These are phyloP conservation scores for Plecturocebus donacophilus DNA, from an alignment of 2,113 vertebrate species.

Conservation along the genomic window DNA sequence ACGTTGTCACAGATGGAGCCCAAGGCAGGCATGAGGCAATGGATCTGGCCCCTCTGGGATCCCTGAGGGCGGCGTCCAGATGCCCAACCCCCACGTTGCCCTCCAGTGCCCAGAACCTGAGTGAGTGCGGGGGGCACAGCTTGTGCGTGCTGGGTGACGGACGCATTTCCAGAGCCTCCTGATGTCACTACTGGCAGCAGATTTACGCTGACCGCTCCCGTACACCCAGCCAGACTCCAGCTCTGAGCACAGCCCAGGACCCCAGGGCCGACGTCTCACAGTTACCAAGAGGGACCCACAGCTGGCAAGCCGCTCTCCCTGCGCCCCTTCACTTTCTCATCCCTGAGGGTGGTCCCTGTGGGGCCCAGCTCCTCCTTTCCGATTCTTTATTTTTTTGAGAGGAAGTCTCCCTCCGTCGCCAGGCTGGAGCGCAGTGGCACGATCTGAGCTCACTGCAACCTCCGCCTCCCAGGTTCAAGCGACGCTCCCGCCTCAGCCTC, in stretches of 20 bases:
- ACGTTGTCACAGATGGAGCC: background rate
- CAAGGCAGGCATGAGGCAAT: background rate
- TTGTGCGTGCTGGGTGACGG: background rate
- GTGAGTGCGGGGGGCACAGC: no score
- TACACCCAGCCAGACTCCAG: background rate
- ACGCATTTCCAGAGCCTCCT: background rate
- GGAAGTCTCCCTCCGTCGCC: no score
- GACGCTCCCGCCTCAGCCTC: no score
- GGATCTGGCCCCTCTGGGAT: background rate
- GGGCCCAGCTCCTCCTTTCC: background rate
- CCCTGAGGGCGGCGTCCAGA: background rate
- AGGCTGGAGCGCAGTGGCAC: no score
- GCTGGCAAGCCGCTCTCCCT: background rate
- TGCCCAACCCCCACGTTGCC: background rate
- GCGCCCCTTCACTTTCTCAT: background rate
- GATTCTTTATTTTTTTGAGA: no score
- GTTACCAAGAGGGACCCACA: background rate
- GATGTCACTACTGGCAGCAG: fast-evolving
- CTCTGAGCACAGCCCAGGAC: background rate
- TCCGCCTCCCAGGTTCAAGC: no score
- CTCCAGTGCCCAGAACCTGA: background rate
- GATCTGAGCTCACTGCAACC: no score
- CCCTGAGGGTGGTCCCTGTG: fast-evolving
- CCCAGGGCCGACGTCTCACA: background rate
- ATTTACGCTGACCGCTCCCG: fast-evolving